Conservation (phyloP, 1,140 invertebrate species). For the Heliconius hermathena region DNA sequence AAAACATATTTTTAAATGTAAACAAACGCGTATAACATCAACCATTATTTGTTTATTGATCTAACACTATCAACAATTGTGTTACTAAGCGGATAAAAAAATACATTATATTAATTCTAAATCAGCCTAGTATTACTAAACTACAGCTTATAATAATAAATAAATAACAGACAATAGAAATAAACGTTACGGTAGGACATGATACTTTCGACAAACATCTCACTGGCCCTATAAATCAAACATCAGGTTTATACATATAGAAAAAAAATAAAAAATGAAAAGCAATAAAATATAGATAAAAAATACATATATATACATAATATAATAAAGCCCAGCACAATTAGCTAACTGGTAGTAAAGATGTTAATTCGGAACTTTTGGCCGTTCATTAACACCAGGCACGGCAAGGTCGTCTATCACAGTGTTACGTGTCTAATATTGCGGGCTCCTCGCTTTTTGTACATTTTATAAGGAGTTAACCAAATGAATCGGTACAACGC, state of each 20-base stretch:
- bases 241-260: background rate
- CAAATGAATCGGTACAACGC: background rate
- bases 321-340: background rate
- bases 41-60: too few species aligned
- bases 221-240: background rate
- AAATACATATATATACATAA: background rate
- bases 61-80: too few species aligned
- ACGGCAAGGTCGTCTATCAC: slow-evolving; percentile 34
- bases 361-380: slow-evolving; percentile 25
- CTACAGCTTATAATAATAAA: background rate
- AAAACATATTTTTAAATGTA: too few species aligned
- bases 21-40: too few species aligned
- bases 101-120: too few species aligned
- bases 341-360: slow-evolving; percentile 15
- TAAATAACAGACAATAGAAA: background rate
- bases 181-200: background rate
- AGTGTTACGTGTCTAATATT: slow-evolving; percentile 34
- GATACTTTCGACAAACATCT: background rate
- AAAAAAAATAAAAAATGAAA: background rate
- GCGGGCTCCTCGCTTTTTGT: background rate
- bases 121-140: background rate
- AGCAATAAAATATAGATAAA: background rate
- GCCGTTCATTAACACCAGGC: slow-evolving; percentile 35
- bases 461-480: background rate
- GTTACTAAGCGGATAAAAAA: too few species aligned